These are phyloP conservation scores for Amiota mariae DNA, from an alignment of 2,888 invertebrate genomes.

Conservation along the genomic window DNA sequence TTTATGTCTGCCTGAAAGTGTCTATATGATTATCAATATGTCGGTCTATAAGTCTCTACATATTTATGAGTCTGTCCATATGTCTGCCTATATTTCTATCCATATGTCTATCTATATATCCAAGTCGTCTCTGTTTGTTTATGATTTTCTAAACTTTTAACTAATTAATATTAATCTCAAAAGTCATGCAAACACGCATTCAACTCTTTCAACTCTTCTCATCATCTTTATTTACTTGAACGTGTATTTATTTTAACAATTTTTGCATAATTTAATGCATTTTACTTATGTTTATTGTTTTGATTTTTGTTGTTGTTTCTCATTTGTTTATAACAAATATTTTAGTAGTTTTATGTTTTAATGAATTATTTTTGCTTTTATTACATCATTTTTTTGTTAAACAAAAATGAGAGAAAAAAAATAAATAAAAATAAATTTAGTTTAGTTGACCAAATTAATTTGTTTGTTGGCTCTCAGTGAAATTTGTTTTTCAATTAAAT, in stretches of 20 bases:
- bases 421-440: conserved; percentile 42
- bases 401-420: conserved; percentile 53
- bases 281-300: conserved; percentile 39
- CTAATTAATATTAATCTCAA: conserved; percentile 24
- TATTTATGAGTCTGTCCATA: neutral
- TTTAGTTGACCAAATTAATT: conserved; percentile 26
- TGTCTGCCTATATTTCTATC: too few relatives aligned
- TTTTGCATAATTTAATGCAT: conserved; percentile 60
- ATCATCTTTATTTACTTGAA: neutral
- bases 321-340: conserved; percentile 31
- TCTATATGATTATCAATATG: too few relatives aligned
- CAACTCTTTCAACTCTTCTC: conserved; percentile 16
- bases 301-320: conserved; percentile 36
- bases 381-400: conserved; percentile 40
- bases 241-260: conserved; percentile 29
- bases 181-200: neutral
- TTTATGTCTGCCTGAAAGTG: neutral
- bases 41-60: too few relatives aligned
- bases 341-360: conserved; percentile 37
- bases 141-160: conserved; percentile 16
- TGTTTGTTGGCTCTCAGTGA: conserved; percentile 19
- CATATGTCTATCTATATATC: too few relatives aligned
- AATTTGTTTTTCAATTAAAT: conserved; percentile 9
- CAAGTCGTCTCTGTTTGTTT: neutral
- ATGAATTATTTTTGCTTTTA: conserved; percentile 30